Evolutionary conservation across 2,888 invertebrate genomes (phyloP), one percentile per base, ranked within the genome.

Genomic region (Noctua janthina): DNA sequence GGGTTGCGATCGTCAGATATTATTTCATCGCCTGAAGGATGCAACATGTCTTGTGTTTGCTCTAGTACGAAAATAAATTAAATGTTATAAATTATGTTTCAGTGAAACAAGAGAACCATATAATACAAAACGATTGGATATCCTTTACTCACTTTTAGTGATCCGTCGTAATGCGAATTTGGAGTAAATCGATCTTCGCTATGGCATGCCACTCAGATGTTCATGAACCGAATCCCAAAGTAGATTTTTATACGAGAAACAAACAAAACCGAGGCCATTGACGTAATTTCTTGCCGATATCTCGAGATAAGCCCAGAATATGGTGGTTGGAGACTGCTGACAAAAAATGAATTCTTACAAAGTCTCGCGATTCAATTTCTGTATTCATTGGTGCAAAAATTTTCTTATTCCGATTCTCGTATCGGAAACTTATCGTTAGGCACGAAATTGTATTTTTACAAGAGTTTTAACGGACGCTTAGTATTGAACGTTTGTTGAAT

Each of bases 311-410:
- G 77, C 72, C 66, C 74, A 76, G 81, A 87, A 89, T 83, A 81
- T 74, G 79, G 79, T 81, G 75, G 64, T 78, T 23, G 51, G 29
- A 69, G 69, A 80, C 74, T 20, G 77, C 88, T 83, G 75, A 85
- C 82, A 84, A 87, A 82, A 89, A 89, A 83, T 78, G 68, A 88
- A 79, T 76, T 85, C 79, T 70, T 74, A 77, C 76, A 72, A 86
- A 86, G 84, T 84, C 82, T 82, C 89, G 89, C 89, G 90, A 92
- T 92, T 92, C 92, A 90, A 94, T 93, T 93, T 92, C 82, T 90
- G 83, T 91, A 92, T 90, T 90, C 93, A 91, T 84, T 87, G 93
- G 91, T 91, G 93, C 93, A 92, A 92, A 91, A 92, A 91, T 90
- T 87, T 39, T 86, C 90, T 88, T 88, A 83, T 89, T 90, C 84